Evolutionary conservation across 2,113 vertebrate genomes (phyloP).

Genomic region (Myodes glareolus): DNA sequence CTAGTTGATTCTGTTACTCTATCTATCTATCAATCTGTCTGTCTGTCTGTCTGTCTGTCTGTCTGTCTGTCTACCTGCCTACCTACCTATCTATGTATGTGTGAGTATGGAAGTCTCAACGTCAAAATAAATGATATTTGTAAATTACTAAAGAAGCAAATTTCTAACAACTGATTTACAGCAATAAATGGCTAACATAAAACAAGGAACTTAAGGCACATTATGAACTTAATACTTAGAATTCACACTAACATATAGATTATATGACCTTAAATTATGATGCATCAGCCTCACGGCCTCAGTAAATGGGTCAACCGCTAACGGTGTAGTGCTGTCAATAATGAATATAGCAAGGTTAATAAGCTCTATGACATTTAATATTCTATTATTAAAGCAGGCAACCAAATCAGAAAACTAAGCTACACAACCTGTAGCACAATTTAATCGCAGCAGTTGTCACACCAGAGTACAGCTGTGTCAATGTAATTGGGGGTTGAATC

Average conservation of each 20-base stretch:
- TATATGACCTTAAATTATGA: constrained; percentile 20
- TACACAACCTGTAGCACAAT: not conserved
- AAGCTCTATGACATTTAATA: constrained; percentile 17
- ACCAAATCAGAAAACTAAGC: constrained; percentile 50
- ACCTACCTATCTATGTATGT: not conserved
- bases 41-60: not conserved
- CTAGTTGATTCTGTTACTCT: too few relatives aligned
- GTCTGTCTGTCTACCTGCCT: not conserved
- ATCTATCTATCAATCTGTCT: not conserved
- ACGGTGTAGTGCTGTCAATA: not conserved
- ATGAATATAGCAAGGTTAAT: constrained; percentile 47
- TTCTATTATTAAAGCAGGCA: constrained; percentile 57
- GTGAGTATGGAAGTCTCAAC: not conserved
- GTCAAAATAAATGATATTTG: not conserved
- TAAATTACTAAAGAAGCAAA: not conserved
- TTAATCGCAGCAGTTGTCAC: constrained; percentile 52
- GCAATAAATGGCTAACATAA: not conserved
- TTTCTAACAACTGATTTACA: not conserved
- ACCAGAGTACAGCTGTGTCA: constrained; percentile 41
- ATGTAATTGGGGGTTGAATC: constrained; percentile 40
- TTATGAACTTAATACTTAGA: not conserved
- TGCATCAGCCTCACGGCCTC: not conserved
- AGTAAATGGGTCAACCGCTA: not conserved
- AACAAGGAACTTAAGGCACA: not conserved
- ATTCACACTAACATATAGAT: not conserved